Percentiles rank a stretch among this genome's conserved stretches.
phyloP scores from a whole-genome alignment of 2,888 invertebrate genomes.

The Chrysotoxum bicinctum region DNA sequence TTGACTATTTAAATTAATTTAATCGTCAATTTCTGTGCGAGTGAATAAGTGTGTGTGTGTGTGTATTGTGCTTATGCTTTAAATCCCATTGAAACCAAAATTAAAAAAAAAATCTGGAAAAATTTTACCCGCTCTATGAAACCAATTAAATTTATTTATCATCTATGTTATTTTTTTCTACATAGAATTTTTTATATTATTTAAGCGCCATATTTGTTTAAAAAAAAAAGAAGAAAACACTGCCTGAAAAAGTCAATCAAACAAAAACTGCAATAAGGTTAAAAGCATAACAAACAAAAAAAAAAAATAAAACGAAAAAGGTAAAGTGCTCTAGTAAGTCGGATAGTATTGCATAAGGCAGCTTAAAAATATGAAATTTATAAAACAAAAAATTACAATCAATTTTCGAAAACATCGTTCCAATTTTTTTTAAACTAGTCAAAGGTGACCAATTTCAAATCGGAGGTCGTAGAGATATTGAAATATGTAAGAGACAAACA shows the following conservation, averaged over 20 bases:
- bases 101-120: neutral
- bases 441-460: too few species aligned
- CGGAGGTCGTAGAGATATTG: too few species aligned
- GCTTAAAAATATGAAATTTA: too few species aligned
- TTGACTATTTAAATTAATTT: slow-evolving; percentile 18
- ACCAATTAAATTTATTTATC: slow-evolving; percentile 18
- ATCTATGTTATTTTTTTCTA: neutral
- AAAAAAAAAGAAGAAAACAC: too few species aligned
- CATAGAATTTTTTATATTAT: neutral
- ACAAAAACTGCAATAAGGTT: neutral
- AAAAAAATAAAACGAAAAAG: neutral
- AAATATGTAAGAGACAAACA: too few species aligned
- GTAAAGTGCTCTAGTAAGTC: neutral
- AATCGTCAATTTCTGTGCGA: neutral
- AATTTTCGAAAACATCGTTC: too few species aligned
- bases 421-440: too few species aligned
- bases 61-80: neutral
- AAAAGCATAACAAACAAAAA: neutral
- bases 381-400: too few species aligned
- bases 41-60: neutral
- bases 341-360: neutral
- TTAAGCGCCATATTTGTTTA: neutral
- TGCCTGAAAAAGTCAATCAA: neutral
- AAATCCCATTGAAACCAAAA: neutral
- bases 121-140: neutral